phyloP scores from a whole-genome alignment of 2,888 invertebrate genomes.

The Callinectes sapidus region DNA sequence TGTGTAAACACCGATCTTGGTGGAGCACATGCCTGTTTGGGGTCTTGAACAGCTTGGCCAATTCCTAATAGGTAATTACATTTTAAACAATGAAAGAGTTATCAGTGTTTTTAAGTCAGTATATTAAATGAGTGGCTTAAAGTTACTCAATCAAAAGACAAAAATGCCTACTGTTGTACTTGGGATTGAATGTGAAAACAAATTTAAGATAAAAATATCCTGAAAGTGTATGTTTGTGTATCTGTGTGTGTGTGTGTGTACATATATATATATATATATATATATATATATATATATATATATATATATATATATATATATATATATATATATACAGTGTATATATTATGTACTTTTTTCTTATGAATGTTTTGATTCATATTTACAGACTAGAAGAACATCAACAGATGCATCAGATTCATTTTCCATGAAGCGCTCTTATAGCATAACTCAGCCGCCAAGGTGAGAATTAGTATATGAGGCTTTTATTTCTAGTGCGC shows the following conservation, averaged over 20 bases:
- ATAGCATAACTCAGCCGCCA: constrained; percentile 66
- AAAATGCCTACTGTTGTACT: too few relatives aligned
- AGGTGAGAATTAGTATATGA: constrained; percentile 43
- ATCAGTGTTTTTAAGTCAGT: too few relatives aligned
- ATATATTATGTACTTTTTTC: not conserved
- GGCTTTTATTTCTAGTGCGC: not conserved
- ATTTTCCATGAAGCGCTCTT: constrained; percentile 64
- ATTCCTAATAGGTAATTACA: too few relatives aligned
- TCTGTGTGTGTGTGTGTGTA: not conserved
- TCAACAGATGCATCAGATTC: constrained; percentile 66
- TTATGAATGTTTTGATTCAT: not conserved
- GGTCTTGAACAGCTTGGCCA: too few relatives aligned
- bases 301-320: constrained; percentile 7
- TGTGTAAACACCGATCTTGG: too few relatives aligned
- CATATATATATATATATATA: constrained; percentile 39
- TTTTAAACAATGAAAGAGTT: too few relatives aligned
- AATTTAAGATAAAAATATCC: too few relatives aligned
- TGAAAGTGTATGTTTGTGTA: too few relatives aligned
- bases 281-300: constrained; percentile 48
- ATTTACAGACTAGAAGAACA: constrained; percentile 62
- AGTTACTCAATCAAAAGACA: too few relatives aligned
- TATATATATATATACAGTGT: not conserved
- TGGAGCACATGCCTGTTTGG: too few relatives aligned
- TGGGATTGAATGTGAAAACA: too few relatives aligned
- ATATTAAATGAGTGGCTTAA: too few relatives aligned